These are phyloP conservation scores for Trisateles emortualis DNA, from an alignment of 2,888 invertebrate genomes.

Conservation along the genomic window DNA sequence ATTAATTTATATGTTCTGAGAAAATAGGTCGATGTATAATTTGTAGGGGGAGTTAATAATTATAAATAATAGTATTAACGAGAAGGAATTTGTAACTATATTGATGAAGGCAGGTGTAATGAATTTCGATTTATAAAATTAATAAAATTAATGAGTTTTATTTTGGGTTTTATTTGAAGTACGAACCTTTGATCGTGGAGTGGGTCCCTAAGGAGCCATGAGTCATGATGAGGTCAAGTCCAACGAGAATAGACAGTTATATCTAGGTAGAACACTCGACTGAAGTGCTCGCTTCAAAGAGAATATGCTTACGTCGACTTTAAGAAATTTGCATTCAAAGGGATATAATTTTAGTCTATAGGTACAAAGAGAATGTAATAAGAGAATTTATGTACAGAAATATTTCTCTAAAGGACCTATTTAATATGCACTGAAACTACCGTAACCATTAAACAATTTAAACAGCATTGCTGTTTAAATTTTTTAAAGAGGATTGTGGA, in stretches of 20 bases:
- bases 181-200: conserved; percentile 38
- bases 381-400: not conserved
- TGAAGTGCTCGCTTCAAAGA: conserved; percentile 42
- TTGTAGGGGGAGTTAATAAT: conserved; percentile 74
- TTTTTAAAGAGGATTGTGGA: too few relatives aligned
- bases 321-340: conserved; percentile 39
- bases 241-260: conserved; percentile 30
- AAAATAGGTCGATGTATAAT: conserved; percentile 78
- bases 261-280: conserved; percentile 40
- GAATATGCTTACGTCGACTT: conserved; percentile 35
- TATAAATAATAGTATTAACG: conserved; percentile 77
- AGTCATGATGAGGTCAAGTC: conserved; percentile 34
- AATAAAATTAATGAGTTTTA: conserved; percentile 86
- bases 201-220: conserved; percentile 21
- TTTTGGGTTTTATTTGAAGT: conserved; percentile 54
- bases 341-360: conserved; percentile 29
- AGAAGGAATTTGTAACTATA: conserved; percentile 86
- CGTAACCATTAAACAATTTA: too few relatives aligned
- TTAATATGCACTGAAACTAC: too few relatives aligned
- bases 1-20: conserved; percentile 77
- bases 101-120: conserved; percentile 79
- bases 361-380: not conserved
- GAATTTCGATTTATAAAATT: conserved; percentile 86
- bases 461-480: too few relatives aligned
- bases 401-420: too few relatives aligned